phyloP scores from a whole-genome alignment of 2,888 invertebrate genomes.

The Orchesella flavescens region DNA sequence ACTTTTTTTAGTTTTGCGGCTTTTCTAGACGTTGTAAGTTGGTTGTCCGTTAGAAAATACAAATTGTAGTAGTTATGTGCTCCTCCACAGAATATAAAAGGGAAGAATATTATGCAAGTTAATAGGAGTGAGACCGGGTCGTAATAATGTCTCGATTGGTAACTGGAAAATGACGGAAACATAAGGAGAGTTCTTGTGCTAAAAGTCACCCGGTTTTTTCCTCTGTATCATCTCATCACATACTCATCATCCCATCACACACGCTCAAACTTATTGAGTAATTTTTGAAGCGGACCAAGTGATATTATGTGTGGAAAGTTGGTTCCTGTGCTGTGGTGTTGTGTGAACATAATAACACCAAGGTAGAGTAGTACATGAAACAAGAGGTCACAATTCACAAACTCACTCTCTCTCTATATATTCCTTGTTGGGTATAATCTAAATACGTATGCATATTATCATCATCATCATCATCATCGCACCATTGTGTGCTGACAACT shows the following conservation, averaged over 20 bases:
- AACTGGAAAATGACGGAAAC: constrained; percentile 19
- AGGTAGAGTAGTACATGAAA: too few relatives aligned
- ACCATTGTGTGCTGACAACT: constrained; percentile 30
- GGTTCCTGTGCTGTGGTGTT: constrained; percentile 6
- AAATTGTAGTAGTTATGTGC: neutral
- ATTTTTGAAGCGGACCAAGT: neutral
- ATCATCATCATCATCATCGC: too few relatives aligned
- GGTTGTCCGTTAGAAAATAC: neutral
- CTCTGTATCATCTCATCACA: neutral
- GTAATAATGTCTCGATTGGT: neutral
- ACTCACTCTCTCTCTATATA: too few relatives aligned
- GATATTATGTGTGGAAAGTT: neutral
- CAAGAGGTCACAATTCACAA: too few relatives aligned
- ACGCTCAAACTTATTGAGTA: neutral
- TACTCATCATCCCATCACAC: neutral
- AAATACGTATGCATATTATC: too few relatives aligned
- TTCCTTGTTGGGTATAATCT: too few relatives aligned
- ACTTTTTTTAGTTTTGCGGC: neutral
- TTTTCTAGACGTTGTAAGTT: neutral
- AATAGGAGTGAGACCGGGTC: neutral
- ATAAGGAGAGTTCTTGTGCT: neutral
- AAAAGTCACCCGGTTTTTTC: constrained; percentile 13
- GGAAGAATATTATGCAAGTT: too few relatives aligned
- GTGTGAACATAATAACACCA: neutral
- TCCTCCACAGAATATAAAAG: neutral